Base-by-base conservation (phyloP, 1,140 invertebrate genomes). In the Capitella teleta region DNA sequence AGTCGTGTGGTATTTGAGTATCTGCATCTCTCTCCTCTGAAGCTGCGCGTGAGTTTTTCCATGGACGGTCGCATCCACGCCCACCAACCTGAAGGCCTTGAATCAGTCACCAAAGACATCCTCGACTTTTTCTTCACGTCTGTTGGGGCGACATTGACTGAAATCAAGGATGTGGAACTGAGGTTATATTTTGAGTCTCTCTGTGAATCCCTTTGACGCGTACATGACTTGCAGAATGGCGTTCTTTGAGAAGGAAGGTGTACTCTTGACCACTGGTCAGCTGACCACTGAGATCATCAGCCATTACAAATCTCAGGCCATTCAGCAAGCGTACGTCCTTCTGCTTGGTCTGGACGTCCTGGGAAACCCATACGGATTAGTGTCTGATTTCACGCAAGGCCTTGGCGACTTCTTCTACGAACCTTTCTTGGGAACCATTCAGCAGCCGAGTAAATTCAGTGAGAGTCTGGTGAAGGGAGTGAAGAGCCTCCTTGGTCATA, bases 161-260 rank as follows among this genome's bases (percentile, higher is more conserved):
- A 82, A 64, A 77, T 80, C 62, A 81, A 78, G 57, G 76, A 78
- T 55, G 74, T 80, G 24, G 76, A 79, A 59, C 64, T 82, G 23
- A 80, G 73, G 79, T 82, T 66, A 68, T 52, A 56, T 10, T 25
- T 45, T 21, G 8, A 8, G 19, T 41, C 10, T 19, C 18, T 16
- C 32, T 12, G 10, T 16, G 10, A 10, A 34, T 16, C 32, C 16
- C 16, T 16, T 0, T 34, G 10, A 34, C 32, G 10, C n/a, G n/a
- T n/a, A n/a, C n/a, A 10, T 52, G 10, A 51, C 14, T 49, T 57
- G 44, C 51, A 72, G 70, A 37, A 61, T 70, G 59, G 66, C 63
- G 10, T 70, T 61, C 49, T 71, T 66, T 61, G 62, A 70, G 52
- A 47, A 57, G 10, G 62, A 62, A 36, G 70, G 62, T 32, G 58